Conservation (phyloP, 2,888 invertebrate species). For the Archips crataeganus region DNA sequence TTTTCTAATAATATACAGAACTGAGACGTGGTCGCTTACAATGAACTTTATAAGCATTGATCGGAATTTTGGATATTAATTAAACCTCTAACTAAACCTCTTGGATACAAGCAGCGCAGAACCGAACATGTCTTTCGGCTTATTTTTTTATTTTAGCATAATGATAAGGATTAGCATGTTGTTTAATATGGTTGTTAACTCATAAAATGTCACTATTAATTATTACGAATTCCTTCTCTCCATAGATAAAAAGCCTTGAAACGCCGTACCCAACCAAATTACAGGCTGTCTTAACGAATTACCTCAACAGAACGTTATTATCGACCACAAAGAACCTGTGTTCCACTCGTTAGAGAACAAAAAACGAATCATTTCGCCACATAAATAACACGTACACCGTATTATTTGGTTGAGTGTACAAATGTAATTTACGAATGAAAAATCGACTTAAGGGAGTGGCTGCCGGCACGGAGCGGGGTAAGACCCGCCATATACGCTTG, state of each 20-base stretch:
- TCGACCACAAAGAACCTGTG: slow-evolving; percentile 2
- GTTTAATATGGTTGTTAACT: not conserved
- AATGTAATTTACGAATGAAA: slow-evolving; percentile 40
- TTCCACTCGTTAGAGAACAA: slow-evolving; percentile 23
- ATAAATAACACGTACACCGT: slow-evolving; percentile 27
- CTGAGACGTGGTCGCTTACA: too few relatives aligned
- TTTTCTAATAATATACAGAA: too few relatives aligned
- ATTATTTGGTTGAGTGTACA: slow-evolving; percentile 36
- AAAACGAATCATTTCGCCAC: slow-evolving; percentile 28
- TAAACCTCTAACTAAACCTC: too few relatives aligned
- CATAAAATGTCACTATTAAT: not conserved
- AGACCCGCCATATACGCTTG: slow-evolving; percentile 4
- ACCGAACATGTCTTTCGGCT: too few relatives aligned
- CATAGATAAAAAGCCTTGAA: not conserved
- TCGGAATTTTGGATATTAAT: too few relatives aligned
- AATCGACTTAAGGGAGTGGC: slow-evolving; percentile 31
- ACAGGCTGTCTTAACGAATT: slow-evolving; percentile 16
- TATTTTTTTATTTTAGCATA: too few relatives aligned
- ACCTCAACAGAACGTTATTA: slow-evolving; percentile 15
- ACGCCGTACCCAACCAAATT: not conserved
- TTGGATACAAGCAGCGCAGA: too few relatives aligned
- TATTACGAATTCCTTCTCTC: not conserved
- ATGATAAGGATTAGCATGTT: not conserved
- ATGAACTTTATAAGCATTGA: too few relatives aligned
- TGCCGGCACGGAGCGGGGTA: not conserved